phyloP scores from a whole-genome alignment of 1,140 invertebrate genomes.

The Micrasema minimum region DNA sequence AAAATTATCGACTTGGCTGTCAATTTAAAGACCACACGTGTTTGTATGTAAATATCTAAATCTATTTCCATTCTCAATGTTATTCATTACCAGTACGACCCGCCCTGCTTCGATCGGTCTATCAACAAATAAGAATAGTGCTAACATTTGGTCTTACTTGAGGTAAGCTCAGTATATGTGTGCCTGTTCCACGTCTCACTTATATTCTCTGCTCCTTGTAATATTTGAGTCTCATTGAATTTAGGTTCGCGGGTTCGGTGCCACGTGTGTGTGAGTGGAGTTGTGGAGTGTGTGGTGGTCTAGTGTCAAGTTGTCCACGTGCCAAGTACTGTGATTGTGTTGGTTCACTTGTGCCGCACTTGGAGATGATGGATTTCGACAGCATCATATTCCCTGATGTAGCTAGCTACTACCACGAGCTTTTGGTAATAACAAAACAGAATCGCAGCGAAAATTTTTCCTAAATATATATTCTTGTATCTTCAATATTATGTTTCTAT shows the following conservation, averaged over 20 bases:
- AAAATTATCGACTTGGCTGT: no score
- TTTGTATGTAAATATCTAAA: no score
- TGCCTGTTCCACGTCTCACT: no score
- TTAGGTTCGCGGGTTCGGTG: slow-evolving; percentile 3
- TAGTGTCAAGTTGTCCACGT: slow-evolving; percentile 28
- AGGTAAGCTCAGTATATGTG: slow-evolving; percentile 49
- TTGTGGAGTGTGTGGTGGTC: slow-evolving; percentile 6
- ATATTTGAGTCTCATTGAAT: neutral
- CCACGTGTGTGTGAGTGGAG: neutral
- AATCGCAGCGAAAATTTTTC: no score
- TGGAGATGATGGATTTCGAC: slow-evolving; percentile 50
- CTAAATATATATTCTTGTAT: no score
- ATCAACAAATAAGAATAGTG: slow-evolving; percentile 47
- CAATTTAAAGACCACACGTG: no score
- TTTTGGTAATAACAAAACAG: no score
- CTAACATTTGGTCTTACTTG: slow-evolving; percentile 50
- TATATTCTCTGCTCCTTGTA: slow-evolving; percentile 13
- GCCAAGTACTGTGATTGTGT: slow-evolving; percentile 12
- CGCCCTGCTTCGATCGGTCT: slow-evolving; percentile 38
- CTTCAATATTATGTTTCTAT: no score
- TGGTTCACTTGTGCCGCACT: slow-evolving; percentile 8
- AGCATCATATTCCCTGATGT: slow-evolving; percentile 52
- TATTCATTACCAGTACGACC: no score
- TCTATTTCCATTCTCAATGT: no score
- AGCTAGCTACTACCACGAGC: slow-evolving; percentile 48